A percentile compares a stretch with the other conserved stretches of the same genome.
Evolutionary conservation across 2,797 vertebrate species (phyloP).

Genomic region (Danio kyathit): DNA sequence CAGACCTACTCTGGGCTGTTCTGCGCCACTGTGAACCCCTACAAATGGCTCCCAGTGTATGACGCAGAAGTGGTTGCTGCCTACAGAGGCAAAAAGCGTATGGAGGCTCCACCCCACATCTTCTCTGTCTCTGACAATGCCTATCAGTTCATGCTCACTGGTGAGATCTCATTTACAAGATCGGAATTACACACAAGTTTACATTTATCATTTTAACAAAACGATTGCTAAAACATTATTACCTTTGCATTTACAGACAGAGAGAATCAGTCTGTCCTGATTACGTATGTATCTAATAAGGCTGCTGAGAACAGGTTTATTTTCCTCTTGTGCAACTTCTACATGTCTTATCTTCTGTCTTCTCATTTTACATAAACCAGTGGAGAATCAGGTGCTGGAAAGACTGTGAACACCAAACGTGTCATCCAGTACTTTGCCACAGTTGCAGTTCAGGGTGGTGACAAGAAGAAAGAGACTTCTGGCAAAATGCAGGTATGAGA

Average conservation of each 20-base stretch:
- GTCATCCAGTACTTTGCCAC: conserved; percentile 83
- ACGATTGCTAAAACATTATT: background rate
- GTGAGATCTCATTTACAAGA: conserved; percentile 58
- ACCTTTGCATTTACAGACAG: conserved; percentile 70
- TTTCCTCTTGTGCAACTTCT: background rate
- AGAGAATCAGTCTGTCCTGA: conserved; percentile 74
- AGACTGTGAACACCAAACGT: conserved; percentile 85
- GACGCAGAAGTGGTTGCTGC: conserved; percentile 81
- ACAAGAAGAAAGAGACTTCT: conserved; percentile 62
- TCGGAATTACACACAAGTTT: no score
- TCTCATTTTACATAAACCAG: conserved; percentile 56
- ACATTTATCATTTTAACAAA: no score
- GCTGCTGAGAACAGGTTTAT: background rate
- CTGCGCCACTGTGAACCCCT: conserved; percentile 76
- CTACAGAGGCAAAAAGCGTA: conserved; percentile 90
- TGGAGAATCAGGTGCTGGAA: conserved; percentile 83
- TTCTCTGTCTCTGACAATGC: conserved; percentile 93
- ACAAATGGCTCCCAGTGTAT: conserved; percentile 84
- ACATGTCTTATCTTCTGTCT: background rate
- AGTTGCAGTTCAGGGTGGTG: conserved; percentile 67
- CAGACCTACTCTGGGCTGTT: conserved; percentile 77
- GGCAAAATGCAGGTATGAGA: conserved; percentile 58
- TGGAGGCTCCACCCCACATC: conserved; percentile 85
- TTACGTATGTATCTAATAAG: conserved; percentile 67
- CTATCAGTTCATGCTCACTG: conserved; percentile 82